phyloP scores from a whole-genome alignment of 2,113 vertebrate species.

The Xenotilapia caudafasciata region DNA sequence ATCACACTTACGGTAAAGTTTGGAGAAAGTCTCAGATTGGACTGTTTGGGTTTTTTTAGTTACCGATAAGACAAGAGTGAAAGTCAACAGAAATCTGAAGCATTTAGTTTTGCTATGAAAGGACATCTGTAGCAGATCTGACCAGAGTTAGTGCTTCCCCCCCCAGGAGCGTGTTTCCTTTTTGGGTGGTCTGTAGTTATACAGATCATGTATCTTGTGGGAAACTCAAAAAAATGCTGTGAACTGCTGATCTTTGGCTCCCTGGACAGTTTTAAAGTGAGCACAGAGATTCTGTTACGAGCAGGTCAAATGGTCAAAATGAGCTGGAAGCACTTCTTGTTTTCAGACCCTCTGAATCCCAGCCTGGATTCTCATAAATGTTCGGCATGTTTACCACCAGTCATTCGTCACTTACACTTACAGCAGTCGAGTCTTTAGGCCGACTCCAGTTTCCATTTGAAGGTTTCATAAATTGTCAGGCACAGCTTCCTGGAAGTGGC shows the following conservation, averaged over 20 bases:
- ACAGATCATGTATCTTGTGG: not conserved
- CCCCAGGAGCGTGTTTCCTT: not conserved
- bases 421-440: not conserved
- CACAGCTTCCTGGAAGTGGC: not conserved
- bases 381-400: not conserved
- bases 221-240: not conserved
- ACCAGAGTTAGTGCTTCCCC: not conserved
- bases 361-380: not conserved
- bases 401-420: not conserved
- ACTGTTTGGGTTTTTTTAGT: not conserved
- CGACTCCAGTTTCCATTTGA: not conserved
- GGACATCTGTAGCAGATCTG: not conserved
- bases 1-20: not conserved
- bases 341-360: not conserved
- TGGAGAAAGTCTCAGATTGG: not conserved
- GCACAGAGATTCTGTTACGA: accelerated
- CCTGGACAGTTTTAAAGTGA: accelerated
- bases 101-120: not conserved
- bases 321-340: not conserved
- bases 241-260: accelerated
- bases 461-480: not conserved
- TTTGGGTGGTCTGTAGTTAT: not conserved
- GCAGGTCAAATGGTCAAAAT: not conserved
- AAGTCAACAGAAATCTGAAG: not conserved
- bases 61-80: accelerated